phyloP scores from a whole-genome alignment of 2,888 invertebrate genomes.

The Eretmocerus hayati region DNA sequence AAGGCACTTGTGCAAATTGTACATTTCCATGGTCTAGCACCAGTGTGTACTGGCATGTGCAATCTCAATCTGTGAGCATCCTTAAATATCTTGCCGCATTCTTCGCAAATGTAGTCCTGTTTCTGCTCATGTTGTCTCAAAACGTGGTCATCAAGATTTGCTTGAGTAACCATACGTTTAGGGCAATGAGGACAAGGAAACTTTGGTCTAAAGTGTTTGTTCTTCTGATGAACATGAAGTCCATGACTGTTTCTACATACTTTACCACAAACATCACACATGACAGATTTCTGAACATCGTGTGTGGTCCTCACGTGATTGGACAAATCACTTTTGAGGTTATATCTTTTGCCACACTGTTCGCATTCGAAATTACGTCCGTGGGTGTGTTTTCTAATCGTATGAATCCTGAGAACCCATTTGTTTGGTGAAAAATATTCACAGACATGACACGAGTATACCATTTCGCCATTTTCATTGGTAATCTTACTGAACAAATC shows the following conservation, averaged over 20 bases:
- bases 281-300: slow-evolving; percentile 37
- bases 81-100: slow-evolving; percentile 31
- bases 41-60: slow-evolving; percentile 30
- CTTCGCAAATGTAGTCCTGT: slow-evolving; percentile 28
- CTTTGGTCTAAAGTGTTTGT: slow-evolving; percentile 38
- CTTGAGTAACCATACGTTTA: slow-evolving; percentile 34
- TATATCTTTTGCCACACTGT: slow-evolving; percentile 36
- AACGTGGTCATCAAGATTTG: slow-evolving; percentile 37
- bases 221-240: slow-evolving; percentile 38
- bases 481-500: slow-evolving; percentile 3
- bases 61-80: slow-evolving; percentile 25
- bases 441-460: slow-evolving; percentile 30
- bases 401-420: slow-evolving; percentile 34
- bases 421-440: slow-evolving; percentile 34
- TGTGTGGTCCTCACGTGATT: slow-evolving; percentile 39
- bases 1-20: slow-evolving; percentile 26
- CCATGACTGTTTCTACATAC: slow-evolving; percentile 38
- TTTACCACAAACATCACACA: slow-evolving; percentile 40
- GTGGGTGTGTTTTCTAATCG: slow-evolving; percentile 34
- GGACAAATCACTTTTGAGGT: slow-evolving; percentile 40
- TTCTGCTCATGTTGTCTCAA: slow-evolving; percentile 31
- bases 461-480: too few species aligned
- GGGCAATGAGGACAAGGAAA: slow-evolving; percentile 36
- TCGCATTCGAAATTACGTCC: slow-evolving; percentile 36
- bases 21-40: slow-evolving; percentile 29